Evolutionary conservation across 2,113 vertebrate genomes (phyloP), one percentile per base, ranked within the genome.

Genomic region (Podarcis raffonei): DNA sequence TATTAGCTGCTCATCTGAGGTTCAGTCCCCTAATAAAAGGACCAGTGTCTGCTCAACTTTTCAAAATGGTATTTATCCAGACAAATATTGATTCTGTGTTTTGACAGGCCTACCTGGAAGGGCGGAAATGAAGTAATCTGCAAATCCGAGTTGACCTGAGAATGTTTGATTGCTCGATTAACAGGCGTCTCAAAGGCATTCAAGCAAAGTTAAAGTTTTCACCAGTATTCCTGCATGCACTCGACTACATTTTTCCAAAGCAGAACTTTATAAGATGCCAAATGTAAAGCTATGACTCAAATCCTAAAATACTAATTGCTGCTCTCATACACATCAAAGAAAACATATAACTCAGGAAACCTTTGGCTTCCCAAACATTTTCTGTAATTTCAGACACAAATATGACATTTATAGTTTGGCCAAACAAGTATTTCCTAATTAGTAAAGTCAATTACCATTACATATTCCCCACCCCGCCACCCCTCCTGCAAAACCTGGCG

Each of bases 201-300:
- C 87, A n/a, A 79, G 0, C 76, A 12, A 30, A 76, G 89, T n/a
- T 76, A 83, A 92, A 27, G 57, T 12, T 80, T 88, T 6, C 27
- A 42, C 15, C 5, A 48, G 3, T 86, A 74, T 78, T 65, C 6
- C 57, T 53, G 65, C 62, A 87, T 76, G 86, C 74, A 76, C 0
- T 30, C 86, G 81, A 81, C 66, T 83, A 48, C 37, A 48, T 85
- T 35, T 35, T 88, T 86, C 65, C 53, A 89, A 89, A 27, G 81
- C 89, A 88, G 48, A 79, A 86, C 79, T 30, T 72, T 88, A 72
- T 32, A 88, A 1, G 20, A 65, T 87, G 39, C 83, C 65, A 53
- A 20, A 87, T 77, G 88, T 74, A 74, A 90, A 82, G 22, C 69
- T 53, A 74, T 95, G 94, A 93, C 76, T 94, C 87, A 90, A 65